Evolutionary conservation across 2,113 vertebrate genomes (phyloP).

Genomic region (Petroica traversi): DNA sequence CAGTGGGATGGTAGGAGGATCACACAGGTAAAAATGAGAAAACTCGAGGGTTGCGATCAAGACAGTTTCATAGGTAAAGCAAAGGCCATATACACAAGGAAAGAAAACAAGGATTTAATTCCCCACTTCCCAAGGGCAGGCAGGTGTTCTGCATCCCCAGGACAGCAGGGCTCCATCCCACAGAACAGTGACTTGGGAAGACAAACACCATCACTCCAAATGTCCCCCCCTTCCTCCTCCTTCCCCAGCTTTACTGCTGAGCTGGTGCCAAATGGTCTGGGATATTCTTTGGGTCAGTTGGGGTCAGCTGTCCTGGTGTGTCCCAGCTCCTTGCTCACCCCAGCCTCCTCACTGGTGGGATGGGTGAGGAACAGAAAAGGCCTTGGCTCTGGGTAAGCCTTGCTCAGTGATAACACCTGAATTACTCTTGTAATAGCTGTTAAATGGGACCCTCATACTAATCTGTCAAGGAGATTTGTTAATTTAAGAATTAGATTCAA

Average conservation of each 20-base stretch:
- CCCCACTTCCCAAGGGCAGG: neutral
- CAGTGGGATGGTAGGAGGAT: neutral
- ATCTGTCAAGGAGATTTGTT: neutral
- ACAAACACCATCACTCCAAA: neutral
- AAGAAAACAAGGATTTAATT: neutral
- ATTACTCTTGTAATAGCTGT: neutral
- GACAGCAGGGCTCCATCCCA: neutral
- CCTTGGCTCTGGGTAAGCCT: neutral
- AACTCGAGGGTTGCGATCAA: rapidly evolving
- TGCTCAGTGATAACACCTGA: neutral
- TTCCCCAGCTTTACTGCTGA: neutral
- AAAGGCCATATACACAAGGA: rapidly evolving
- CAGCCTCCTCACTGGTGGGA: neutral
- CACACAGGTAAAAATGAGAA: neutral
- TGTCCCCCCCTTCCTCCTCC: neutral
- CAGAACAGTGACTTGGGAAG: rapidly evolving
- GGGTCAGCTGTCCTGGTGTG: neutral
- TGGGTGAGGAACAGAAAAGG: neutral
- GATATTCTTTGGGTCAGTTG: neutral
- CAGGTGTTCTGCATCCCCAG: neutral
- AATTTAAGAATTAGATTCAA: neutral
- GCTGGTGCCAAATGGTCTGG: rapidly evolving
- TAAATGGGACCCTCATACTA: neutral
- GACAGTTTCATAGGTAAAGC: neutral
- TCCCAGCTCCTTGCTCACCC: neutral